Conservation (phyloP, 35 echinoderm and acorn worm species). For the Hemicentrotus pulcherrimus region DNA sequence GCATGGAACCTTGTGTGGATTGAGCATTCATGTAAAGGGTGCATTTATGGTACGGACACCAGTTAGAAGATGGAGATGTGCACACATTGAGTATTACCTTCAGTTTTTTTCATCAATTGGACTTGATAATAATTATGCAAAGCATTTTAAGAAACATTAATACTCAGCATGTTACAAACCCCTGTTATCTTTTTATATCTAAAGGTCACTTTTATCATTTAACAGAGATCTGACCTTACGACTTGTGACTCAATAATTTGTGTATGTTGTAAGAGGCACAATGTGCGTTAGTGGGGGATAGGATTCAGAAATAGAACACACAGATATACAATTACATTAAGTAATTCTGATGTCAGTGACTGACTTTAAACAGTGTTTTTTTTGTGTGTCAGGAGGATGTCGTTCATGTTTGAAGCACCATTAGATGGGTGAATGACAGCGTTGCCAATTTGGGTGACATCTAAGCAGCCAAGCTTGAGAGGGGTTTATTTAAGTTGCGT, state of each 20-base stretch:
- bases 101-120: no score
- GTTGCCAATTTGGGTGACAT: neutral
- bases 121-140: no score
- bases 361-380: neutral
- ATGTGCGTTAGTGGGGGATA: neutral
- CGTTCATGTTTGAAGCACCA: slow-evolving; percentile 3
- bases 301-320: neutral
- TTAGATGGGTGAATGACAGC: neutral
- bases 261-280: no score
- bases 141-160: neutral
- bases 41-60: no score
- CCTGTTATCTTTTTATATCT: no score
- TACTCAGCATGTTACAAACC: no score
- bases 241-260: neutral
- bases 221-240: neutral
- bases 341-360: neutral
- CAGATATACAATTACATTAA: neutral
- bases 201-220: neutral
- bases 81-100: neutral
- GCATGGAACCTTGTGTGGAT: no score
- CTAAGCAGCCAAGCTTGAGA: slow-evolving; percentile 8
- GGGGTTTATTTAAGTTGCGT: neutral
- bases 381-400: neutral
- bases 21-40: no score
- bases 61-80: neutral